These are phyloP conservation scores for Dolichopus griseipennis DNA, from an alignment of 2,888 invertebrate species.

Conservation along the genomic window DNA sequence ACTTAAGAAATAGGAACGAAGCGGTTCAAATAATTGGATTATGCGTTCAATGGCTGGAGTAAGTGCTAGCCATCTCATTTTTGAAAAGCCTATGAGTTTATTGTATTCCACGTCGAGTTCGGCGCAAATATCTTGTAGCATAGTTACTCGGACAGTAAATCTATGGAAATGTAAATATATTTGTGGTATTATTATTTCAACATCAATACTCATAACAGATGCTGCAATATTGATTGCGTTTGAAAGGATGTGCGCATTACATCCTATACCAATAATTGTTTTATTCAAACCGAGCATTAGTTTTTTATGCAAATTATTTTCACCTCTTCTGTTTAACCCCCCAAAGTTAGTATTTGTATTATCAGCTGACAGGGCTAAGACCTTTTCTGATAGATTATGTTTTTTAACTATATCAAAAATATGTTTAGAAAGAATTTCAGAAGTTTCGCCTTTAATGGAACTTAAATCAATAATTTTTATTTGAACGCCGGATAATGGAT, in stretches of 20 bases:
- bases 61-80: slow-evolving; percentile 27
- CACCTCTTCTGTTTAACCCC: neutral
- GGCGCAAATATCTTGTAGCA: slow-evolving; percentile 26
- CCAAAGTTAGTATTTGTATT: no score
- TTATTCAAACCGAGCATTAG: neutral
- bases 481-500: no score
- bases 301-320: neutral
- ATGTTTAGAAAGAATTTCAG: no score
- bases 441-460: no score
- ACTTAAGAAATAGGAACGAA: slow-evolving; percentile 27
- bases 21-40: slow-evolving; percentile 26
- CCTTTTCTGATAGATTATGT: no score
- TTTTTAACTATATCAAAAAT: no score
- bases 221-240: no score
- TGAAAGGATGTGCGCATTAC: no score
- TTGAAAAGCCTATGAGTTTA: slow-evolving; percentile 26
- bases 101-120: slow-evolving; percentile 25
- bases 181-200: neutral
- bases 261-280: no score
- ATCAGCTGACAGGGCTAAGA: no score
- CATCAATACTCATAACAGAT: no score
- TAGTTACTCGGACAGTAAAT: slow-evolving; percentile 9
- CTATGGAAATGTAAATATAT: slow-evolving; percentile 10
- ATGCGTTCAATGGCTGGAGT: slow-evolving; percentile 25
- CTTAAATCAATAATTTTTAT: no score